Base-by-base conservation (phyloP, 2,888 invertebrate genomes). In the Orthonevra nobilis region DNA sequence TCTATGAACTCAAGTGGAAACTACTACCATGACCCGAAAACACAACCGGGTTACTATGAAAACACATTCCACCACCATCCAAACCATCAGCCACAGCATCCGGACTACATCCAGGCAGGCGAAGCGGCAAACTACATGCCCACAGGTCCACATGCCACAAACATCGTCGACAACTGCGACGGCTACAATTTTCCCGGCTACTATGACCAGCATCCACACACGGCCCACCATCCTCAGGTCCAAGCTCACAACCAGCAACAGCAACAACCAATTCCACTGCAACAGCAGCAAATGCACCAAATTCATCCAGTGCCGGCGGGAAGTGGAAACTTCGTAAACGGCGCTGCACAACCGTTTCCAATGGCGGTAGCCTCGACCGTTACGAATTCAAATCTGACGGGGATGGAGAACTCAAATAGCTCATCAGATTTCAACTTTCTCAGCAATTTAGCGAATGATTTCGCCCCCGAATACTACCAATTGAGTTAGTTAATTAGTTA, bases 391-490 rank as follows among this genome's bases (percentile, higher is more conserved):
- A 92, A 92, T 89, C 91, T 92, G 6, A 91, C 92, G 4, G 92
- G 92, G 0, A 90, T 94, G 48, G 95, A 96, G 84, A 95, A 95
- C 89, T 95, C 95, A 84, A 96, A 96, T 87, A 95, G 95, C 87
- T 96, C 96, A n/a, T 96, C 96, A 23, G 97, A 97, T 89, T 97
- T 97, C 89, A 97, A 97, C 89, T 97, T 97, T 88, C 91, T 97
- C 81, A 96, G 96, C 89, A 97, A 95, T 88, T 90, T 97, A 86
- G 96, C 96, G 81, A 97, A 96, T 88, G 97, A 97, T 88, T 97
- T 96, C 88, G 95, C 95, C 14, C 96, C 96, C 5, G 97, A 97
- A 89, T 97, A 97, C 88, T 97, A 97, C 83, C 89, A 89, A 82
- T 82, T 89, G 73, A 89, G 89, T 89, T 89, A 89, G 88, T 89